Base-by-base conservation (phyloP, 2,797 vertebrate species). In the Percopsis omiscomaycus region DNA sequence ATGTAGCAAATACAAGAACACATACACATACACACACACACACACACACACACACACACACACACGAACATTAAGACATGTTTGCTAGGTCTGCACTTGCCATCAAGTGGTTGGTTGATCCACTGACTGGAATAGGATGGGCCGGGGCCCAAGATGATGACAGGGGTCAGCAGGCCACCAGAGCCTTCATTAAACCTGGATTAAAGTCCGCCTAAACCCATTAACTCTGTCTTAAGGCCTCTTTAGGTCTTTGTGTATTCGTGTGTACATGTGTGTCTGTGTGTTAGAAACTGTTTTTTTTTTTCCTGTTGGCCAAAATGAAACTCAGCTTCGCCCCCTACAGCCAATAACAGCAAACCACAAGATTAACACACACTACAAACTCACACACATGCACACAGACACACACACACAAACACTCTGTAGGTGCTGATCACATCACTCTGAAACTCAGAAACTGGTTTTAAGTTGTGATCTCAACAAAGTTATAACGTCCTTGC, bases 151-250 rank as follows among this genome's bases (percentile, higher is more conserved):
- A 88, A 89, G 64, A 82, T 90, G 94, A 92, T 94, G 93, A 95
- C 88, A 94, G 93, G 92, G 84, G 83, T 55, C 86, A 91, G 90
- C 89, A 92, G 91, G 87, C 87, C 84, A 92, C 91, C 92, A 88
- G 91, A 89, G 85, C 78, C 92, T 96, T 96, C 93, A 96, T 96
- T 96, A 96, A 95, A 94, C 94, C 86, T 79, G 94, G 94, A 96
- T 97, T 96, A 96, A 92, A 86, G 75, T 60, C 76, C n/a, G 68
- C 44, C 84, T 86, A 84, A 87, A 88, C 69, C 83, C 77, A 89
- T 89, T 88, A 88, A 87, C 82, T 86, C 81, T 63, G 83, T 67
- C 76, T 87, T 89, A 79, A 86, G 88, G 84, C 80, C 74, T 82
- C 80, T 82, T 85, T 84, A 84, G 9, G 37, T 42, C 8, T n/a